Base-by-base conservation (phyloP, 2,797 vertebrate genomes). In the Pagetopsis macropterus region DNA sequence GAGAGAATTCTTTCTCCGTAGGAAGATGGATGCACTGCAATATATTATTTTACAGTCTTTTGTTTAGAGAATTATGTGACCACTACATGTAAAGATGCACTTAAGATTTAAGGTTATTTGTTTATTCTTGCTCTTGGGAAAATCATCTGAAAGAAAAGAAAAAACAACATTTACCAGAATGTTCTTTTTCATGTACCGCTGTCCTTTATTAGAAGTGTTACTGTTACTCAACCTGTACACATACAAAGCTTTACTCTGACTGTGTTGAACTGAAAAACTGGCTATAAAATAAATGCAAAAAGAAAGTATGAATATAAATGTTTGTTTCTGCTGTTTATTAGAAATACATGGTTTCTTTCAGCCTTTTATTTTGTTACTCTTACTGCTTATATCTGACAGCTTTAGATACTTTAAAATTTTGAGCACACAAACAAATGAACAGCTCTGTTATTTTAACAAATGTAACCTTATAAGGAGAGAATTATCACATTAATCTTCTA, bases 201-300 rank as follows among this genome's bases (percentile, higher is more conserved):
- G 12, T 45, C 49, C 43, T 71, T 33, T 5, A 2, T 6, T 9
- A 37, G 33, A 37, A 9, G 6, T 37, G 1, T 37, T 37, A 37
- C 62, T 2, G 58, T 64, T 19, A 3, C 31, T 19, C 37, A 11
- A 10, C 37, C 23, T 64, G 51, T 37, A 8, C 12, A 48, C 27
- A 64, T 57, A 0, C n/a, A 10, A 68, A 61, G 52, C 66, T 71
- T 67, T 23, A 41, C 9, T 9, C 8, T 31, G 23, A 43, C 27
- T 63, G 14, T 51, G 68, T 63, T 19, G 55, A 46, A 12, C 46
- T 59, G 37, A 66, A 16, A 66, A 59, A 41, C 41, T 49, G 58
- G 7, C 59, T 76, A 13, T 50, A 27, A 31, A 76, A 79, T 75
- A 83, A 79, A 83, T 14, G 23, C 21, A 44, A n/a, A 44, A 41